A percentile compares a stretch with the other conserved stretches of the same genome.
phyloP scores from a whole-genome alignment of 2,113 vertebrate genomes.

The Neomonachus schauinslandi region DNA sequence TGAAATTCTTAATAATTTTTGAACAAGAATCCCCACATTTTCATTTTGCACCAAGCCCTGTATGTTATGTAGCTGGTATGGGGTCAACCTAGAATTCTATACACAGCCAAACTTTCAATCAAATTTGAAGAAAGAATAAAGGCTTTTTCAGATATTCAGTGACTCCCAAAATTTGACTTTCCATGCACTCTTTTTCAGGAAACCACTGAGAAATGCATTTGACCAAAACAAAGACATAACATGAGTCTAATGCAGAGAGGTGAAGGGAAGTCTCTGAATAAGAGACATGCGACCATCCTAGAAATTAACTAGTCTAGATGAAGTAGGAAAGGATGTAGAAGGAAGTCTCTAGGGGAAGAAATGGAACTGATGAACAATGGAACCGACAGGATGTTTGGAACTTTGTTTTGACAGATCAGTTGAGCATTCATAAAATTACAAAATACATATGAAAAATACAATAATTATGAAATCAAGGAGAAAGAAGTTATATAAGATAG shows the following conservation, averaged over 20 bases:
- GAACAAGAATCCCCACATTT: not conserved
- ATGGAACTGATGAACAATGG: not conserved
- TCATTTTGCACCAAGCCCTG: not conserved
- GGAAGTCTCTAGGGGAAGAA: not conserved
- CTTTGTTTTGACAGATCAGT: not conserved
- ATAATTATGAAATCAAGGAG: not conserved
- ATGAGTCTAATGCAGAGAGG: not conserved
- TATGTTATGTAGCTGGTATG: not conserved
- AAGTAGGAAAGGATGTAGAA: not conserved
- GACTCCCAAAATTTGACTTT: not conserved
- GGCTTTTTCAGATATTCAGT: not conserved
- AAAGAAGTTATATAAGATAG: not conserved
- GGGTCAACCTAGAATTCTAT: not conserved
- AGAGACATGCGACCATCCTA: not conserved
- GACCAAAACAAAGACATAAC: not conserved
- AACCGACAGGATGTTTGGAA: not conserved
- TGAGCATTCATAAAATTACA: slow-evolving; percentile 22
- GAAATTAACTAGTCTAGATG: not conserved
- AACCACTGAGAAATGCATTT: not conserved
- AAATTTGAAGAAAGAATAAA: not conserved
- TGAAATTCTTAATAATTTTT: slow-evolving; percentile 17
- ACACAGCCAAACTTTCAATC: not conserved
- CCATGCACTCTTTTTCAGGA: not conserved
- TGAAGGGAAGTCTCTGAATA: not conserved
- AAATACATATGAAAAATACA: not conserved